These are phyloP conservation scores for Pollenia griseotomentosa DNA, from an alignment of 2,888 invertebrate genomes.

Conservation along the genomic window DNA sequence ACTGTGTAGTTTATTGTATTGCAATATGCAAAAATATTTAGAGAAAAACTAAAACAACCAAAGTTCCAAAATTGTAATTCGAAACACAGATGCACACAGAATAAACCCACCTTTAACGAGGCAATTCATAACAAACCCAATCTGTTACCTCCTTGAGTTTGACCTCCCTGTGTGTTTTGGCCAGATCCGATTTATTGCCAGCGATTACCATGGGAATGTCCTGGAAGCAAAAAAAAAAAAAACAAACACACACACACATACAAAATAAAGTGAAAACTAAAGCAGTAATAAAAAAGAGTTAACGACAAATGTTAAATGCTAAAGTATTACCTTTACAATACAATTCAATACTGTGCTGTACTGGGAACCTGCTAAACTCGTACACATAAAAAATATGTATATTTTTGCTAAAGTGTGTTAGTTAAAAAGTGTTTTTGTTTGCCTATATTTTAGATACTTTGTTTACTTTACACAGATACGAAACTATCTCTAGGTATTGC, in stretches of 20 bases:
- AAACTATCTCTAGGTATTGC: not conserved
- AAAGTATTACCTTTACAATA: slow-evolving; percentile 32
- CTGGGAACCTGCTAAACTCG: not conserved
- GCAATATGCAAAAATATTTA: no score
- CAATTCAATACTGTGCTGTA: not conserved
- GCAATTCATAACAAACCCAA: slow-evolving; percentile 91
- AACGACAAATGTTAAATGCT: slow-evolving; percentile 3
- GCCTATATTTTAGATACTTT: no score
- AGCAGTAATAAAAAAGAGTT: slow-evolving; percentile 7
- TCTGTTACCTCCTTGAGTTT: slow-evolving; percentile 91
- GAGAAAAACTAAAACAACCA: no score
- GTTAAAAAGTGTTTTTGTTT: not conserved
- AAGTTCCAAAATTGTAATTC: slow-evolving; percentile 3
- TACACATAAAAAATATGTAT: not conserved
- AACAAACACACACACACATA: slow-evolving; percentile 10
- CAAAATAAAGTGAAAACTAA: not conserved
- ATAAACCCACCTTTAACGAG: slow-evolving; percentile 87
- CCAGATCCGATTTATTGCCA: slow-evolving; percentile 93
- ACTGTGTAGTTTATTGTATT: no score
- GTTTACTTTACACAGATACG: no score
- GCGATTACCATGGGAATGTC: slow-evolving; percentile 94
- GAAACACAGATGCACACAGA: not conserved
- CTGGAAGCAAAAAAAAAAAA: slow-evolving; percentile 81
- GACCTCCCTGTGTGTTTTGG: slow-evolving; percentile 89
- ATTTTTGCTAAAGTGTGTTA: not conserved